phyloP scores from a whole-genome alignment of 2,888 invertebrate genomes.

The Polia nebulosa region DNA sequence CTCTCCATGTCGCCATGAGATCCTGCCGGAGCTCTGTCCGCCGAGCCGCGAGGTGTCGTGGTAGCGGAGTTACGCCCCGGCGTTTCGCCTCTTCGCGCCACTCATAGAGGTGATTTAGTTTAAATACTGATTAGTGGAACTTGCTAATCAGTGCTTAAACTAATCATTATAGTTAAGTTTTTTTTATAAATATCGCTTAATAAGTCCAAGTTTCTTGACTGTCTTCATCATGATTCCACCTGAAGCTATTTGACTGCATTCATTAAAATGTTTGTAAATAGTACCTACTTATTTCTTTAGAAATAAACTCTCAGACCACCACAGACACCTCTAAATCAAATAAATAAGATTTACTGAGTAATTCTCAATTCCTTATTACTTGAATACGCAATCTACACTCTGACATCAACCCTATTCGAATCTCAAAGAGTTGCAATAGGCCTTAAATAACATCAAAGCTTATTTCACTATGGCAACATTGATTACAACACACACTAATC shows the following conservation, averaged over 20 bases:
- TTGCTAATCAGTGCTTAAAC: too few relatives aligned
- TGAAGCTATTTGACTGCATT: neutral
- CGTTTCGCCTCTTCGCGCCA: too few relatives aligned
- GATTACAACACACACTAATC: slow-evolving; percentile 39
- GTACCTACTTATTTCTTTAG: neutral
- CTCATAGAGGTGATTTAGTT: too few relatives aligned
- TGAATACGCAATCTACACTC: neutral
- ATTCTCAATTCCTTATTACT: neutral
- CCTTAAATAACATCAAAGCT: slow-evolving; percentile 6
- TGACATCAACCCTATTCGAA: neutral
- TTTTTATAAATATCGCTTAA: too few relatives aligned
- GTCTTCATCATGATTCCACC: too few relatives aligned
- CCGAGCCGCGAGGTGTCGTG: too few relatives aligned
- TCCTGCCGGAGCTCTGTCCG: too few relatives aligned
- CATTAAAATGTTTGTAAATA: neutral
- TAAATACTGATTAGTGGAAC: too few relatives aligned
- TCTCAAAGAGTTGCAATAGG: neutral
- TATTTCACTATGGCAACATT: slow-evolving; percentile 8
- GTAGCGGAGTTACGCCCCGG: too few relatives aligned
- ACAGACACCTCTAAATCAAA: neutral
- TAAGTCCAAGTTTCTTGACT: too few relatives aligned
- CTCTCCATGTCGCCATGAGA: too few relatives aligned
- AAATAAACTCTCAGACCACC: neutral
- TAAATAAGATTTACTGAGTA: neutral
- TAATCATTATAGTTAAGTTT: too few relatives aligned